A percentile compares a stretch with the other conserved stretches of the same genome.
Evolutionary conservation across 2,113 vertebrate species (phyloP).

Genomic region (Xenopus borealis): DNA sequence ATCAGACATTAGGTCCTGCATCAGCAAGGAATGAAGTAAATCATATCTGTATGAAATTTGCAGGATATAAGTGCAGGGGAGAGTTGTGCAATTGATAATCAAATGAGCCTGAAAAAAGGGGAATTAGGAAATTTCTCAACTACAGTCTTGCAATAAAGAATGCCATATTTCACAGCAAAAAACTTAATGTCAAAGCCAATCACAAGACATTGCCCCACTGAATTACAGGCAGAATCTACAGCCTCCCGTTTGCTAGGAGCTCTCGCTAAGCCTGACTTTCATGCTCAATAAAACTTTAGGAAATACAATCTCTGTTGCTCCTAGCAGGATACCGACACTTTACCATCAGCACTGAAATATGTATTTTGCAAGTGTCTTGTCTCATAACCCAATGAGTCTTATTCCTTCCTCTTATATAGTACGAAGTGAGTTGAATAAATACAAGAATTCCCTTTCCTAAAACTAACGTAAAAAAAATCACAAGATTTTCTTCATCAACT

Average conservation of each 20-base stretch:
- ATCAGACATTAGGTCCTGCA: neutral
- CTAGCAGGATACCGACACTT: neutral
- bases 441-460: no score
- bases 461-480: no score
- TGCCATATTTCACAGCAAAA: conserved; percentile 74
- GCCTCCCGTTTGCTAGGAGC: conserved; percentile 66
- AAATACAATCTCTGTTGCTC: conserved; percentile 62
- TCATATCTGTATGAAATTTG: conserved; percentile 69
- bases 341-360: conserved; percentile 18
- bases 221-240: conserved; percentile 68
- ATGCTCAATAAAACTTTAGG: conserved; percentile 80
- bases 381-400: neutral
- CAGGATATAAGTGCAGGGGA: conserved; percentile 68
- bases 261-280: conserved; percentile 76
- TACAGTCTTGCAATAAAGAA: conserved; percentile 76
- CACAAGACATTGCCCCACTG: conserved; percentile 77
- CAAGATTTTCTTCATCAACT: no score
- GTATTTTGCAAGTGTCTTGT: conserved; percentile 62
- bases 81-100: conserved; percentile 82
- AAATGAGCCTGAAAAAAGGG: conserved; percentile 81
- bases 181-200: conserved; percentile 78
- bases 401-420: no score
- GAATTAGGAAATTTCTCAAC: conserved; percentile 74
- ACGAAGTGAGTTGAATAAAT: no score
- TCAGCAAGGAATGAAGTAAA: conserved; percentile 64